Percentiles rank a stretch among this genome's conserved stretches.
Evolutionary conservation across 2,113 vertebrate genomes (phyloP).

Genomic region (Rhea pennata): DNA sequence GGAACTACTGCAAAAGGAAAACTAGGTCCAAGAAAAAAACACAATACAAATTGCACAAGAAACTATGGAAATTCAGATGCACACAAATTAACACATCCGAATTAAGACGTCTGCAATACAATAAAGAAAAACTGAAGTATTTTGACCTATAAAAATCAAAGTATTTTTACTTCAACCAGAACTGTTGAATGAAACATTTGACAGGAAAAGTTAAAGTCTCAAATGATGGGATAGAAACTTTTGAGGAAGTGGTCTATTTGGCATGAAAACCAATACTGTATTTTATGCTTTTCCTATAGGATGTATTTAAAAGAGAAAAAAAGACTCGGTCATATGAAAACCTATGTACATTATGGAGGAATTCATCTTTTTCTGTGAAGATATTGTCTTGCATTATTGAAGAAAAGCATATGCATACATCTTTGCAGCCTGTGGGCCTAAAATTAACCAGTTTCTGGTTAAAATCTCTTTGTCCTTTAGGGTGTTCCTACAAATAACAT

Average conservation of each 20-base stretch:
- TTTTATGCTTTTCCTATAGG: background rate
- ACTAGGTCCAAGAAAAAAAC: background rate
- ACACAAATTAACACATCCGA: background rate
- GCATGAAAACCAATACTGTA: background rate
- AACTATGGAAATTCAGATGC: rapidly evolving
- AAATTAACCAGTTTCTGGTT: background rate
- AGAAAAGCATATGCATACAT: background rate
- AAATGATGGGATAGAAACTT: background rate
- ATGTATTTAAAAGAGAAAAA: background rate
- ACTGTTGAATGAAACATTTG: background rate
- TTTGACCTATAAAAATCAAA: background rate
- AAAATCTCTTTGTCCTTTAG: background rate
- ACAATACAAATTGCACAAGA: background rate
- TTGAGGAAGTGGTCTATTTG: background rate
- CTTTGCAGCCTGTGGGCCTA: background rate
- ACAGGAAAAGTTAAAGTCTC: background rate
- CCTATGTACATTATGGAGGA: background rate
- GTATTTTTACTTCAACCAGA: background rate
- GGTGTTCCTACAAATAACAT: slow-evolving; percentile 34
- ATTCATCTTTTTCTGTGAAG: background rate
- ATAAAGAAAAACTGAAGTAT: background rate
- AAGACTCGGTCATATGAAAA: background rate
- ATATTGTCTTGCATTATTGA: background rate
- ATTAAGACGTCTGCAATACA: background rate
- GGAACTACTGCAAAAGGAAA: background rate